Percentiles rank a stretch among this genome's conserved stretches.
Evolutionary conservation across 2,113 vertebrate species (phyloP).

Genomic region (Paedocypris sp.): DNA sequence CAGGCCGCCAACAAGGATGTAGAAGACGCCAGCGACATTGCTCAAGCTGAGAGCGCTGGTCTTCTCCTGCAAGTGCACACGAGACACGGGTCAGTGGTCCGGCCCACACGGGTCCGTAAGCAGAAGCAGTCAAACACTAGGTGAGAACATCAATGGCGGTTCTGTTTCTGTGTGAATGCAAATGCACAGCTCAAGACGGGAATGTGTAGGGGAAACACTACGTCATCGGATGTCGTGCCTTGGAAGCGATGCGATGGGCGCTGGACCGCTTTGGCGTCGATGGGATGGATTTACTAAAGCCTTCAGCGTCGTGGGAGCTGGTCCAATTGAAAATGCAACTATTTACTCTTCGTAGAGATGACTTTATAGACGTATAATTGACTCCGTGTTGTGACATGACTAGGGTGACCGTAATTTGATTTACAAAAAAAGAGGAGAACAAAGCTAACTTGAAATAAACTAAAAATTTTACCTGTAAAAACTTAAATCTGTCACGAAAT

Average conservation of each 20-base stretch:
- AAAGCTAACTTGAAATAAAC: too few relatives aligned
- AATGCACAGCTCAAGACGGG: slow-evolving; percentile 47
- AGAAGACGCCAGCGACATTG: slow-evolving; percentile 99
- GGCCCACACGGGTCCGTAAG: slow-evolving; percentile 21
- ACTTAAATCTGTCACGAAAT: too few relatives aligned
- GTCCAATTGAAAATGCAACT: too few relatives aligned
- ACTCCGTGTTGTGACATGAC: too few relatives aligned
- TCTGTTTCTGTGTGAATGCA: slow-evolving; percentile 23
- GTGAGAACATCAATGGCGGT: slow-evolving; percentile 17
- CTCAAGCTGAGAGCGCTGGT: slow-evolving; percentile 98
- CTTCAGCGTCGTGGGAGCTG: slow-evolving; percentile 6
- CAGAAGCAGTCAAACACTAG: slow-evolving; percentile 7
- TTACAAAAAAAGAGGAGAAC: too few relatives aligned
- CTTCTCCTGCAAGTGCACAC: slow-evolving; percentile 88
- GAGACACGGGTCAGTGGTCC: slow-evolving; percentile 66
- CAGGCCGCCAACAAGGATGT: slow-evolving; percentile 99
- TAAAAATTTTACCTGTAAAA: too few relatives aligned
- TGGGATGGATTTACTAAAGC: slow-evolving; percentile 30
- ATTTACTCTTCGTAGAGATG: too few relatives aligned
- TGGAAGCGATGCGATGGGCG: slow-evolving; percentile 46
- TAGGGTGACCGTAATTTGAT: too few relatives aligned
- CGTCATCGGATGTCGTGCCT: slow-evolving; percentile 40
- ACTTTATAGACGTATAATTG: too few relatives aligned
- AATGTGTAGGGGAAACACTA: slow-evolving; percentile 45
- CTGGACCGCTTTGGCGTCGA: slow-evolving; percentile 42